phyloP scores from a whole-genome alignment of 2,797 vertebrate species.

The Paratrypauchen microcephalus region DNA sequence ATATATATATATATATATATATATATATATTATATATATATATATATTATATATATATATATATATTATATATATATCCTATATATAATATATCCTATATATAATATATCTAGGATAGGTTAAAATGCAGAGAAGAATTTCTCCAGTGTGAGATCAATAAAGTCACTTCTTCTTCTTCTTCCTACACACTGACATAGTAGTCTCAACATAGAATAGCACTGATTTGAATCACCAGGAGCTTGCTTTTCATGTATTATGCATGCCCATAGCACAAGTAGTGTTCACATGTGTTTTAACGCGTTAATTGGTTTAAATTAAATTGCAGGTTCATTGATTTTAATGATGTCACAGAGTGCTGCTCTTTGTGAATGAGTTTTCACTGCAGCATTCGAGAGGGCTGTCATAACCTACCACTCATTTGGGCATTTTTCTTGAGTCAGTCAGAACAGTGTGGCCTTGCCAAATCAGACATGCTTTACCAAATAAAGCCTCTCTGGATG shows the following conservation, averaged over 20 bases:
- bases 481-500: constrained; percentile 23
- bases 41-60: too few species aligned
- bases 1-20: too few species aligned
- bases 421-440: constrained; percentile 27
- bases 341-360: constrained; percentile 22
- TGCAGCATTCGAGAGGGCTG: constrained; percentile 21
- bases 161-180: too few species aligned
- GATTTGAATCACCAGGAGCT: constrained; percentile 5
- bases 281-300: not conserved
- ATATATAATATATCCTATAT: too few species aligned
- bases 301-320: constrained; percentile 21
- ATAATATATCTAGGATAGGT: too few species aligned
- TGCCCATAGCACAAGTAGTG: constrained; percentile 6
- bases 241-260: constrained; percentile 34
- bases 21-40: too few species aligned
- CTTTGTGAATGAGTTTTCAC: constrained; percentile 6
- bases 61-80: too few species aligned
- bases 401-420: constrained; percentile 40
- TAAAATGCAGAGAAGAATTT: too few species aligned
- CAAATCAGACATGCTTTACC: constrained; percentile 3
- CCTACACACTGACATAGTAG: not conserved
- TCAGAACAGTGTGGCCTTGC: constrained; percentile 32
- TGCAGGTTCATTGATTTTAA: constrained; percentile 30
- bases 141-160: too few species aligned
- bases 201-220: constrained; percentile 18